Evolutionary conservation across 2,888 invertebrate species (phyloP).

Genomic region (Papilio elwesi): DNA sequence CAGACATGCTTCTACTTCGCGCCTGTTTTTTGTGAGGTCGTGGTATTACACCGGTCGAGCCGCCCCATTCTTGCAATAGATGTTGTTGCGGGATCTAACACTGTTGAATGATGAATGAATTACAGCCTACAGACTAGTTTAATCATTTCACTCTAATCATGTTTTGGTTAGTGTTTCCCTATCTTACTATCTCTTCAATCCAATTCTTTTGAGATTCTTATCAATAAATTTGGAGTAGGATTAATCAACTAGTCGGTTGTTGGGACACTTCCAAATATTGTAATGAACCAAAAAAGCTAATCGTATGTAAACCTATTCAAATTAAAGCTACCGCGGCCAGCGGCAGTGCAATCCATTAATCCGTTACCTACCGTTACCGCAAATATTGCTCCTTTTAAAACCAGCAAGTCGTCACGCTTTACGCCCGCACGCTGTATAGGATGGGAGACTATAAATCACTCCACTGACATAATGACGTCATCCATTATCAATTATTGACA

Average conservation of each 20-base stretch:
- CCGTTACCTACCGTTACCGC: neutral
- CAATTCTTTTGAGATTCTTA: too few relatives aligned
- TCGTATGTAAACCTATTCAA: conserved; percentile 22
- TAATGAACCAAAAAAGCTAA: conserved; percentile 22
- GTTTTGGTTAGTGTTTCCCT: too few relatives aligned
- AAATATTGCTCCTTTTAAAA: conserved; percentile 8
- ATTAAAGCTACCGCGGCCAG: neutral
- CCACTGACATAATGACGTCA: conserved; percentile 79
- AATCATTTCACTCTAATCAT: too few relatives aligned
- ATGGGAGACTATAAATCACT: conserved; percentile 68
- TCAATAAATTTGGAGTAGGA: neutral
- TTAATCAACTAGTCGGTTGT: neutral
- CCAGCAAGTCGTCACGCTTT: conserved; percentile 12
- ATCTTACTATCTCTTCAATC: too few relatives aligned
- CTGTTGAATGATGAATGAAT: too few relatives aligned
- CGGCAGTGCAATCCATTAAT: conserved; percentile 24
- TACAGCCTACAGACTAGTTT: too few relatives aligned
- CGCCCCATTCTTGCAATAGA: too few relatives aligned
- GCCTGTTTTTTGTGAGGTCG: too few relatives aligned
- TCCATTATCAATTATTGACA: conserved; percentile 84
- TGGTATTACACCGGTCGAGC: too few relatives aligned
- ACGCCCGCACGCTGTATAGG: conserved; percentile 27
- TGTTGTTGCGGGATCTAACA: too few relatives aligned
- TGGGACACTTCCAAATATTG: too few relatives aligned
- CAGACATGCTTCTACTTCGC: too few relatives aligned